These are phyloP conservation scores for Malacosoma neustria DNA, from an alignment of 2,888 invertebrate species.

Conservation along the genomic window DNA sequence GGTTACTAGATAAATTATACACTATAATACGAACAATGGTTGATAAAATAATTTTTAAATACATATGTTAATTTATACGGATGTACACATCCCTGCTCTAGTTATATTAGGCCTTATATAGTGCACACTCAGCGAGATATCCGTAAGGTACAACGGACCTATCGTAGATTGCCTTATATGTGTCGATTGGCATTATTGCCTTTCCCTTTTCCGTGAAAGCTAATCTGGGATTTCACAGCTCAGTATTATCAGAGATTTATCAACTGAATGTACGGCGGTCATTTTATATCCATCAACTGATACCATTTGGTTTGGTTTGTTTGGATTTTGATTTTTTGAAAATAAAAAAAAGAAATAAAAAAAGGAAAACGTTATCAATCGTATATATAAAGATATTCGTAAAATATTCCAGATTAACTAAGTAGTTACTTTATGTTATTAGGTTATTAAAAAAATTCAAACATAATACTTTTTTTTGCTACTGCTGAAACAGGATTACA, in stretches of 20 bases:
- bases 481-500: no score
- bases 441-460: no score
- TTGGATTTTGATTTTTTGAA: conserved; percentile 4
- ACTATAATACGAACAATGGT: no score
- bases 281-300: conserved; percentile 8
- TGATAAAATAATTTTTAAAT: no score
- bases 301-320: conserved; percentile 20
- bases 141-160: conserved; percentile 8
- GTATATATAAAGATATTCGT: no score
- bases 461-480: no score
- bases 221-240: neutral
- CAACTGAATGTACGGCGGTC: neutral
- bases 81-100: neutral
- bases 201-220: neutral
- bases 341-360: no score
- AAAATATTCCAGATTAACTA: no score
- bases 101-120: conserved; percentile 1
- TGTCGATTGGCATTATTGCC: neutral
- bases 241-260: neutral
- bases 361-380: no score
- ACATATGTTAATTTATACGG: no score
- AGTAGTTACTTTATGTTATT: no score
- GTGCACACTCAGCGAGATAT: conserved; percentile 17
- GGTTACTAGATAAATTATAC: no score
- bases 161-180: neutral